Base-by-base conservation (phyloP, 2,797 vertebrate genomes). In the Semotilus atromaculatus region DNA sequence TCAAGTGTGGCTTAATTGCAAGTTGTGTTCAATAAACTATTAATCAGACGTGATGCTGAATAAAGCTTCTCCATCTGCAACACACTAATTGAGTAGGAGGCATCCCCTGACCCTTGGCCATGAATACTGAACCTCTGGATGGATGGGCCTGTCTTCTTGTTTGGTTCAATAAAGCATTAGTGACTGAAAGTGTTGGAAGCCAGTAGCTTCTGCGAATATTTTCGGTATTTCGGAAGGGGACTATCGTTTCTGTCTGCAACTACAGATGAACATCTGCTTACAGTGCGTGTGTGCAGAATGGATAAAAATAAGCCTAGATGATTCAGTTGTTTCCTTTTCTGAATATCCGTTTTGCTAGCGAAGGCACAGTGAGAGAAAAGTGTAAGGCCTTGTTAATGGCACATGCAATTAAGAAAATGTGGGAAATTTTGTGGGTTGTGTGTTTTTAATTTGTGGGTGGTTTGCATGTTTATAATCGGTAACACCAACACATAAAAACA, bases 11-110 rank as follows among this genome's bases (percentile, higher is more conserved):
- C 92, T 88, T 93, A 93, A 92, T 91, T 86, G 89, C 87, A 89
- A 89, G 86, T 90, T 85, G 88, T 88, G 89, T 90, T 92, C 88
- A 89, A 90, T 93, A 93, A 90, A 91, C 89, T 91, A 89, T 88
- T 89, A 85, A 72, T 85, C 83, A 85, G 76, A 79, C 3, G 5
- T 45, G 72, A 48, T 64, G 76, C 76, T 85, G 83, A 85, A 85
- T 80, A 64, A 71, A 72, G 76, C 53, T 43, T 71, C 55, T 85
- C 83, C 75, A 79, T 85, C 83, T 85, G 76, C 76, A 85, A 64
- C 67, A 38, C 55, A 62, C 76, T 80, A 85, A 85, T 85, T 85
- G 75, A 80, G 83, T 80, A 72, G 83, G 83, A 79, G 76, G 53
- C 4, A 5, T 85, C 76, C 76, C 76, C 53, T 85, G 76, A 85